Conservation (phyloP, 2,113 vertebrate genomes). For the Meleagris gallopavo region DNA sequence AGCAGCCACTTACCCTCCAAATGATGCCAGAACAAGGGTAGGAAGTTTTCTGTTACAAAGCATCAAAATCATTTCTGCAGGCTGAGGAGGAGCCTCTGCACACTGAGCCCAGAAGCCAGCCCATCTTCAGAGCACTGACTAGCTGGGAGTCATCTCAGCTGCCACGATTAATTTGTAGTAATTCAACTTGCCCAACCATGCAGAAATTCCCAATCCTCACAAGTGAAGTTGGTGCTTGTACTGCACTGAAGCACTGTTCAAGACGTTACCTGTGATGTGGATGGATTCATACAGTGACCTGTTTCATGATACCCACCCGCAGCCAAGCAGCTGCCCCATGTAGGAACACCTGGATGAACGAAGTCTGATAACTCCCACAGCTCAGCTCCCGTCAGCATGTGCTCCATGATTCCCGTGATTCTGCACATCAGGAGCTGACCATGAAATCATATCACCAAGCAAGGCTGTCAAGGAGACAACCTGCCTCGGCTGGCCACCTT, state of each 20-base stretch:
- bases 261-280: background rate
- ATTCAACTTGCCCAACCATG: accelerated
- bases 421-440: background rate
- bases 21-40: background rate
- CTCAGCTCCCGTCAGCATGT: accelerated
- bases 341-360: accelerated
- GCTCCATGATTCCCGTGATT: accelerated
- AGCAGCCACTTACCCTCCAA: background rate
- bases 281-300: background rate
- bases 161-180: background rate
- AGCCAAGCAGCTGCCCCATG: accelerated
- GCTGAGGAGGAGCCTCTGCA: background rate
- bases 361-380: accelerated
- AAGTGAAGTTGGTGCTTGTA: background rate
- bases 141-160: background rate
- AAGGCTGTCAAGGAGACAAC: background rate
- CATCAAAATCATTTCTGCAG: background rate
- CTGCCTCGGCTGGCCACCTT: background rate
- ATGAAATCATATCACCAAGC: background rate
- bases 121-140: background rate
- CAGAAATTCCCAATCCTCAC: background rate
- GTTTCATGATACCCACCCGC: background rate
- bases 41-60: background rate
- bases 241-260: accelerated
- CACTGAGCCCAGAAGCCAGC: accelerated